Evolutionary conservation across 64 coral and sea anemone species (phyloP).

Genomic region (Montipora cactus): DNA sequence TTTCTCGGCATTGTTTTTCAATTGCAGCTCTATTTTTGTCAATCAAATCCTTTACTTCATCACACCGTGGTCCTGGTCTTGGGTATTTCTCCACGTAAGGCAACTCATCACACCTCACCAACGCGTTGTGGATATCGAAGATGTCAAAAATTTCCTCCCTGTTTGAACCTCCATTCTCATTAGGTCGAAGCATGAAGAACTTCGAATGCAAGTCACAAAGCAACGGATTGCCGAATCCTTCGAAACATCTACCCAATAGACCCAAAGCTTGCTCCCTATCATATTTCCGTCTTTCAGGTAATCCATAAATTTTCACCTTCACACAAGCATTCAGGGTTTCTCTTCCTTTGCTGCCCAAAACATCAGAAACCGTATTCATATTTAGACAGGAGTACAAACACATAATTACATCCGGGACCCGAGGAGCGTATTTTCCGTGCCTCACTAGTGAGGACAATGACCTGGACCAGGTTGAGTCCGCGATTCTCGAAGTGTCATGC

Average conservation of each 20-base stretch:
- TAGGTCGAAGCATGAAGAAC: background rate
- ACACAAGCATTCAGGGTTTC: slow-evolving; percentile 8
- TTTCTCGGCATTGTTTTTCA: background rate
- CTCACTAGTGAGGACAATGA: no score
- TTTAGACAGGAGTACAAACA: background rate
- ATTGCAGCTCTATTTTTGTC: background rate
- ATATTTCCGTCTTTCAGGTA: background rate
- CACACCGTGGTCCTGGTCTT: background rate
- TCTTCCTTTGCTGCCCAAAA: background rate
- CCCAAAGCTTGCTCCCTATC: background rate
- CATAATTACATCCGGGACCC: no score
- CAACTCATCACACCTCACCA: background rate
- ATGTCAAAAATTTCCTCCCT: background rate
- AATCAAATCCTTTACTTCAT: background rate
- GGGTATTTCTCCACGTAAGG: slow-evolving; percentile 12
- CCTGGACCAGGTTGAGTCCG: no score
- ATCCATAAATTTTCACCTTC: background rate
- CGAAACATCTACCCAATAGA: background rate
- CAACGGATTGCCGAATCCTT: no score
- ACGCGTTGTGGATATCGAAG: background rate
- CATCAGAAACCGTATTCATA: background rate
- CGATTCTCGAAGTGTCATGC: no score
- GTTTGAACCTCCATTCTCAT: background rate
- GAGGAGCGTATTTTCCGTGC: no score
- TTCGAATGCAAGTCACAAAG: no score